Conservation (phyloP, 2,888 invertebrate species). For the Agonopterix alstromeriana region DNA sequence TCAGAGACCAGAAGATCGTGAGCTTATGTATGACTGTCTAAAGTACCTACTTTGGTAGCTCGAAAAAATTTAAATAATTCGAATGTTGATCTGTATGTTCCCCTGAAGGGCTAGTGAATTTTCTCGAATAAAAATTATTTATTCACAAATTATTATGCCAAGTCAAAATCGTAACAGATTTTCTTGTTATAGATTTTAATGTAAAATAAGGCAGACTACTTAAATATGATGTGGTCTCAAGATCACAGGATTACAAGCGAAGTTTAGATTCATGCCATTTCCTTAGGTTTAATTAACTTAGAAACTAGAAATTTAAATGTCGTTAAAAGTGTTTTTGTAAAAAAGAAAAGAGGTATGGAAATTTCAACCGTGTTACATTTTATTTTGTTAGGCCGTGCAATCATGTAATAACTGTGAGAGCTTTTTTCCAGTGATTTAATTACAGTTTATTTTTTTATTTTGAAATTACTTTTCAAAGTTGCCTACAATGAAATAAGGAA, state of each 20-base stretch:
- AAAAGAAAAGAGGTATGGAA: not conserved
- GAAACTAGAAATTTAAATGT: conserved; percentile 7
- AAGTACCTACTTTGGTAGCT: too few relatives aligned
- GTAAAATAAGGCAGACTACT: conserved; percentile 15
- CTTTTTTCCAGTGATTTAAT: too few relatives aligned
- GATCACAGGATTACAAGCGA: conserved; percentile 1
- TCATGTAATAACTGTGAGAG: too few relatives aligned
- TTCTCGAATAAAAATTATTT: conserved; percentile 10
- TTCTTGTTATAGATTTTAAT: conserved; percentile 1
- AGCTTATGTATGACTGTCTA: too few relatives aligned
- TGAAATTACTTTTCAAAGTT: too few relatives aligned
- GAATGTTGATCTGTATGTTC: conserved; percentile 7
- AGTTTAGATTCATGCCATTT: conserved; percentile 33
- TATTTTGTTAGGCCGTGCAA: too few relatives aligned
- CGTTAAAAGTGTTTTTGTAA: conserved; percentile 8
- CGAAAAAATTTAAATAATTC: conserved; percentile 2
- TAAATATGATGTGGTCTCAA: conserved; percentile 6
- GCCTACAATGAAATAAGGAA: too few relatives aligned
- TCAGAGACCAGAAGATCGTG: too few relatives aligned
- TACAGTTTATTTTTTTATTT: too few relatives aligned
- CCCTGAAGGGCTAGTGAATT: conserved; percentile 7
- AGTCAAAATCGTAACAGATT: not conserved
- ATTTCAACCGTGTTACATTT: not conserved
- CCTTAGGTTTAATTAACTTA: conserved; percentile 19
- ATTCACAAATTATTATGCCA: too few relatives aligned